These are phyloP conservation scores for Pyrgilauda ruficollis DNA, from an alignment of 2,113 vertebrate species.

Conservation along the genomic window DNA sequence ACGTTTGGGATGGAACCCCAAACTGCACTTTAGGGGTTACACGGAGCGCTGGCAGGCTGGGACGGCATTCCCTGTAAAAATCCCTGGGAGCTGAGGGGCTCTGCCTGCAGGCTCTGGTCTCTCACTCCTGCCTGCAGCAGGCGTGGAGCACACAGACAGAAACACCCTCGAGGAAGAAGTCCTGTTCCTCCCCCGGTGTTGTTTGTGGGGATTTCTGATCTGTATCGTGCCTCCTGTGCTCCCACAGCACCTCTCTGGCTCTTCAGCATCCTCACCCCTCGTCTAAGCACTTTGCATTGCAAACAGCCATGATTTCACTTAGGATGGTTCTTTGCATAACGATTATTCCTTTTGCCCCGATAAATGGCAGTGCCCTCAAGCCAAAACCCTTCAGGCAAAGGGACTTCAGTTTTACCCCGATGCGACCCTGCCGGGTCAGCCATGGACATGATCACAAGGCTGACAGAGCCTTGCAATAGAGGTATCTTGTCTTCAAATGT, in stretches of 20 bases:
- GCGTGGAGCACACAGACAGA: neutral
- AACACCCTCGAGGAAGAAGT: neutral
- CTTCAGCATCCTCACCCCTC: neutral
- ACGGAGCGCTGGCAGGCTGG: neutral
- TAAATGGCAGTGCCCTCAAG: neutral
- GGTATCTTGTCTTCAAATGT: neutral
- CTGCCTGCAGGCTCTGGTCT: neutral
- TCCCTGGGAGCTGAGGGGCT: neutral
- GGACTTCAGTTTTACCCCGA: neutral
- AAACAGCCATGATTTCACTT: neutral
- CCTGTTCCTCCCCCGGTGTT: rapidly evolving
- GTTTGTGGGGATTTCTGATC: neutral
- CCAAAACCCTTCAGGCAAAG: neutral
- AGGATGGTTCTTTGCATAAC: neutral
- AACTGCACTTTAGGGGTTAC: rapidly evolving
- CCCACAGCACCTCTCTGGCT: neutral
- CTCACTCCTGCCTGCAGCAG: neutral
- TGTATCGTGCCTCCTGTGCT: neutral
- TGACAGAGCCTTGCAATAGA: neutral
- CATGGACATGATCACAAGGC: neutral
- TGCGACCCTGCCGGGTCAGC: neutral
- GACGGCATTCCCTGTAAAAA: neutral
- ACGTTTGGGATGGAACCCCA: neutral
- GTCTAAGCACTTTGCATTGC: neutral
- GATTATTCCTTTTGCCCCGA: neutral